Percentiles rank a stretch among this genome's conserved stretches.
These are phyloP conservation scores for Arenicola marina DNA, from an alignment of 2,888 invertebrate genomes.

Conservation along the genomic window DNA sequence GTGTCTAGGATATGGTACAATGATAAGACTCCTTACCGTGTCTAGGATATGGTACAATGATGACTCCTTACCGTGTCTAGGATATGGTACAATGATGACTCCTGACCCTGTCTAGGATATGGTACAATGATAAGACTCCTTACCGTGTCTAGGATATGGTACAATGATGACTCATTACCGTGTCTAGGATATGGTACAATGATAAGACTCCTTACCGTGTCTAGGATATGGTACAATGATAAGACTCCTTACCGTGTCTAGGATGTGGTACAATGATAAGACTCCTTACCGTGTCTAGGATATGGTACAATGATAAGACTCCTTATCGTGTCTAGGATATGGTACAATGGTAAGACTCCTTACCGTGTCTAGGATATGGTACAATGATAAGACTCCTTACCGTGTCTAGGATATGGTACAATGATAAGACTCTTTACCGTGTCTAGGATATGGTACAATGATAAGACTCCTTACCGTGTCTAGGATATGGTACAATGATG, in stretches of 20 bases:
- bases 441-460: not conserved
- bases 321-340: not conserved
- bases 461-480: not conserved
- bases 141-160: not conserved
- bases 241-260: conserved; percentile 1
- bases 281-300: not conserved
- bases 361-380: not conserved
- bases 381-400: no score
- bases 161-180: not conserved
- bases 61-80: not conserved
- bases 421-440: no score
- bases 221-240: not conserved
- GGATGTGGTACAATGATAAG: conserved; percentile 1
- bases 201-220: not conserved
- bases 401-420: not conserved
- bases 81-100: not conserved
- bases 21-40: not conserved
- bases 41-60: not conserved
- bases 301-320: no score
- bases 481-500: not conserved
- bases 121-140: no score
- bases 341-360: not conserved
- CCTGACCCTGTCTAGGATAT: not conserved
- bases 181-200: not conserved
- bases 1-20: not conserved